These are phyloP conservation scores for Euglossa dilemma DNA, from an alignment of 1,140 invertebrate species.

Conservation along the genomic window DNA sequence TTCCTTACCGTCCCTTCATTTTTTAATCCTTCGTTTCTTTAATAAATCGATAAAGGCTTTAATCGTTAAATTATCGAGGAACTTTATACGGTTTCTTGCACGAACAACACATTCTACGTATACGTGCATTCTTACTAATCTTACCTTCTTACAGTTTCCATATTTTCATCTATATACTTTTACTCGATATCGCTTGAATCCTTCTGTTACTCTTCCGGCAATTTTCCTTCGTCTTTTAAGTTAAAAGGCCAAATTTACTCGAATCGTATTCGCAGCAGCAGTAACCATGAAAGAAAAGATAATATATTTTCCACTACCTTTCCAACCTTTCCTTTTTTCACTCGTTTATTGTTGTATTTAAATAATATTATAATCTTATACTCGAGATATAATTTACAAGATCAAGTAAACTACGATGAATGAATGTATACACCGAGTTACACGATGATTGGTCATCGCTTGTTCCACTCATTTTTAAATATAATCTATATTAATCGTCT, in stretches of 20 bases:
- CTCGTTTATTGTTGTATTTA: background rate
- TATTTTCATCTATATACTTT: background rate
- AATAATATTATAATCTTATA: background rate
- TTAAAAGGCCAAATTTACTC: background rate
- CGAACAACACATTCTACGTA: background rate
- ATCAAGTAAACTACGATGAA: background rate
- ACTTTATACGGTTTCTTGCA: background rate
- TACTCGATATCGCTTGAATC: background rate
- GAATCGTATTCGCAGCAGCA: background rate
- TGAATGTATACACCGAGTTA: background rate
- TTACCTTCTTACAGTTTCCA: background rate
- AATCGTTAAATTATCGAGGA: background rate
- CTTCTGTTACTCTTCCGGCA: too few relatives aligned
- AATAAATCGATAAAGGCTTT: background rate
- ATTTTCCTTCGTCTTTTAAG: background rate
- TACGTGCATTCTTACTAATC: background rate
- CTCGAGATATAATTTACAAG: slow-evolving; percentile 5
- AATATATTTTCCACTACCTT: background rate
- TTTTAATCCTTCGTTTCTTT: too few relatives aligned
- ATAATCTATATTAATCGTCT: background rate
- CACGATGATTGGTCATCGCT: background rate
- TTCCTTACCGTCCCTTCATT: too few relatives aligned
- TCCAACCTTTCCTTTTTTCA: background rate
- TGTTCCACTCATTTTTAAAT: background rate
- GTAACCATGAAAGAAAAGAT: background rate